These are phyloP conservation scores for zebrafish (Danio rerio) DNA, from an alignment of 2,113 vertebrate genomes.

Conservation along the genomic window DNA sequence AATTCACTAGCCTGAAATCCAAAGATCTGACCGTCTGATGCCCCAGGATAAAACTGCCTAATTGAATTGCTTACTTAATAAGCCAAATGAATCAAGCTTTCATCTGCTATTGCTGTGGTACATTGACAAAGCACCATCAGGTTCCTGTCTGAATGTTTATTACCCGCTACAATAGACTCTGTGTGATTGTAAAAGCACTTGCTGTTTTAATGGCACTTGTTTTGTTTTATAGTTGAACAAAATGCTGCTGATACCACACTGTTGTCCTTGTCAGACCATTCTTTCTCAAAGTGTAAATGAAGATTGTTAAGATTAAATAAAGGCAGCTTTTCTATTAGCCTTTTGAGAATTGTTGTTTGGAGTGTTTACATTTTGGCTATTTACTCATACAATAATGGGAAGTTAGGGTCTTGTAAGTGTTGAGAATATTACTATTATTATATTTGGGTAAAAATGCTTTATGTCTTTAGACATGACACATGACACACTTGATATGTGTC, in stretches of 20 bases:
- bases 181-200: slow-evolving; percentile 33
- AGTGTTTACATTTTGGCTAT: too few species aligned
- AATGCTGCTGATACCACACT: background rate
- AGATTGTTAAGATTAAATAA: slow-evolving; percentile 13
- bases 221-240: slow-evolving; percentile 34
- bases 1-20: slow-evolving; percentile 59
- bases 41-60: slow-evolving; percentile 63
- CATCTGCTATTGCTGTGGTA: background rate
- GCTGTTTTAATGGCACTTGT: slow-evolving; percentile 29
- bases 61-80: slow-evolving; percentile 34
- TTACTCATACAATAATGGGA: too few species aligned
- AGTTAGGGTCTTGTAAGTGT: too few species aligned
- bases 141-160: slow-evolving; percentile 33
- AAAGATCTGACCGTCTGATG: slow-evolving; percentile 70
- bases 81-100: slow-evolving; percentile 28
- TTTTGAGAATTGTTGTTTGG: background rate
- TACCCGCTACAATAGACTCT: slow-evolving; percentile 3
- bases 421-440: too few species aligned
- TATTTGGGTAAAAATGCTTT: too few species aligned
- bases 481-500: too few species aligned
- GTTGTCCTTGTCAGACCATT: background rate
- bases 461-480: too few species aligned
- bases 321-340: background rate
- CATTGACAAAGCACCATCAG: slow-evolving; percentile 9
- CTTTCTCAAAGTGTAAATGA: slow-evolving; percentile 14